Conservation (phyloP, 2,113 vertebrate genomes). For the Malurus alboscapulatus region DNA sequence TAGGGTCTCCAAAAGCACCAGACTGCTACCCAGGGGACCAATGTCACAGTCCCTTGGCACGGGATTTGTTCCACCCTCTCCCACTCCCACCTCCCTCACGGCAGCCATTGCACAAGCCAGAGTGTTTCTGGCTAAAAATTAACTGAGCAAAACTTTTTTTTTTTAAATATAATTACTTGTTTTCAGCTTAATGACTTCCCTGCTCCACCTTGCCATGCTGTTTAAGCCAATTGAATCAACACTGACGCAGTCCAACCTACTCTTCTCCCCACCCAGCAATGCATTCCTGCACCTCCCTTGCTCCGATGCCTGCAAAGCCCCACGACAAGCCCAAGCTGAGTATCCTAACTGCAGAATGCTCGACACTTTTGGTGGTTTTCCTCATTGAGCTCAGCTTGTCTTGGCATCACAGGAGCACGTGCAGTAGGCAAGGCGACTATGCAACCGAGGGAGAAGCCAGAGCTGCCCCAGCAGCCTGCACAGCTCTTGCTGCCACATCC, state of each 20-base stretch:
- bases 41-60: accelerated
- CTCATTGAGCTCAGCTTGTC: neutral
- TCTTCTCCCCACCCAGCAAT: neutral
- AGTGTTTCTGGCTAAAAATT: neutral
- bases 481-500: neutral
- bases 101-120: neutral
- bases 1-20: neutral
- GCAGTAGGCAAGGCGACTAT: neutral
- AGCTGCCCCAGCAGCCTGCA: neutral
- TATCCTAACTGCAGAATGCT: accelerated
- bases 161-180: neutral
- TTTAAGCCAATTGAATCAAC: neutral
- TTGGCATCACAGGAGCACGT: accelerated
- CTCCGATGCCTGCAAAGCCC: neutral
- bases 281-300: neutral
- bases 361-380: accelerated
- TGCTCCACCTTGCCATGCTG: neutral
- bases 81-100: accelerated
- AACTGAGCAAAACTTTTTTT: neutral
- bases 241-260: neutral
- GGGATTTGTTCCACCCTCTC: neutral
- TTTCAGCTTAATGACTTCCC: conserved; percentile 39
- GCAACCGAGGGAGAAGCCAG: neutral
- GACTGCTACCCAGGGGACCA: no score
- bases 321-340: accelerated